phyloP scores from a whole-genome alignment of 2,113 vertebrate species.

The Toxotes jaculatrix region DNA sequence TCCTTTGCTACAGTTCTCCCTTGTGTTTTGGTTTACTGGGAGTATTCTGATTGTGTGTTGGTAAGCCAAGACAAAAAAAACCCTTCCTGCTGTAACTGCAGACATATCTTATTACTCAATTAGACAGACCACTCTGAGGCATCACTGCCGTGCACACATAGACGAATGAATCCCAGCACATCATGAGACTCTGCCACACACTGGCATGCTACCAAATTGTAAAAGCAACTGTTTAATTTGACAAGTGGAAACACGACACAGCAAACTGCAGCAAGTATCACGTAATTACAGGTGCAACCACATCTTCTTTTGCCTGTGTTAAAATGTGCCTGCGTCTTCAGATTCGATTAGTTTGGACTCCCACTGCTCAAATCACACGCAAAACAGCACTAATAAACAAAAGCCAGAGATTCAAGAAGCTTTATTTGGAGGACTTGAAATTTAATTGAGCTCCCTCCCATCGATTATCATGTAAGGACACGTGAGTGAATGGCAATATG shows the following conservation, averaged over 20 bases:
- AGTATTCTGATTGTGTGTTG: conserved; percentile 7
- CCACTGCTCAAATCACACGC: not conserved
- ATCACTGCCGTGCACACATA: not conserved
- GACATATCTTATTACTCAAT: not conserved
- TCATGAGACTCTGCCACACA: not conserved
- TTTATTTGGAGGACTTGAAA: not conserved
- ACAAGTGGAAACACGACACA: conserved; percentile 8
- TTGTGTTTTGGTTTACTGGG: conserved; percentile 1
- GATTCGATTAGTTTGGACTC: conserved; percentile 6
- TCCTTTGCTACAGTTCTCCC: conserved; percentile 17
- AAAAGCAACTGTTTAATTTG: not conserved
- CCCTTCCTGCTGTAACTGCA: not conserved
- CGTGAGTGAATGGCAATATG: no score
- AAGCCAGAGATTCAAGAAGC: not conserved
- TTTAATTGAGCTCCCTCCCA: not conserved
- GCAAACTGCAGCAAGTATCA: conserved; percentile 6
- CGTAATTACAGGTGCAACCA: conserved; percentile 1
- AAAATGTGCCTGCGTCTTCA: not conserved
- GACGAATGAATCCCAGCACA: conserved; percentile 36
- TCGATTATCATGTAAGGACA: not conserved
- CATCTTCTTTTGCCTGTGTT: not conserved
- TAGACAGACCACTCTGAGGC: conserved; percentile 1
- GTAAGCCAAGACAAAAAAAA: conserved; percentile 12
- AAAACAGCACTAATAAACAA: not conserved
- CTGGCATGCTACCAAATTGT: not conserved